Conservation (phyloP, 2,888 invertebrate genomes). For the Synergus gifuensis region DNA sequence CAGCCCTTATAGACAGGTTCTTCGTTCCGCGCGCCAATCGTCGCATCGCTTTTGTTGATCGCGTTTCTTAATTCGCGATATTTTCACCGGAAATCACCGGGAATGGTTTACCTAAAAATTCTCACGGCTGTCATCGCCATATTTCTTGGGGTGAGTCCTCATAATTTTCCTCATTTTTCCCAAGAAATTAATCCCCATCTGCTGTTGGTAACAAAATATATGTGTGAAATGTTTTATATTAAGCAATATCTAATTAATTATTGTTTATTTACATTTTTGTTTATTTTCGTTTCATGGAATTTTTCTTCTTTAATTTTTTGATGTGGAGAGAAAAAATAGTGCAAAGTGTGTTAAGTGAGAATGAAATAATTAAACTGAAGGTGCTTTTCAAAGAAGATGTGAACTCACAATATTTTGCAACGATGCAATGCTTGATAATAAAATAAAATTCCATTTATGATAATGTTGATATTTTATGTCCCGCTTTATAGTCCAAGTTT, state of each 20-base stretch:
- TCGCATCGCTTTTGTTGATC: slow-evolving; percentile 48
- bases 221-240: background rate
- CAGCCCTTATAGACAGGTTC: slow-evolving; percentile 58
- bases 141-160: slow-evolving; percentile 18
- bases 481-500: too few relatives aligned
- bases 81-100: background rate
- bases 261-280: too few relatives aligned
- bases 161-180: background rate
- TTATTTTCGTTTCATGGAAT: background rate
- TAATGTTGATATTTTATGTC: too few relatives aligned
- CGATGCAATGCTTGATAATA: too few relatives aligned
- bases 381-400: background rate
- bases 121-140: background rate
- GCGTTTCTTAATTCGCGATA: slow-evolving; percentile 32
- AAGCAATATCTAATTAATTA: too few relatives aligned
- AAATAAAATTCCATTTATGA: too few relatives aligned
- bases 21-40: slow-evolving; percentile 56
- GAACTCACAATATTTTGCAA: too few relatives aligned
- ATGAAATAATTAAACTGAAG: too few relatives aligned
- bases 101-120: slow-evolving; percentile 22
- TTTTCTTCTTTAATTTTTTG: background rate
- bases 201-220: background rate
- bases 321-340: background rate
- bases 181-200: background rate
- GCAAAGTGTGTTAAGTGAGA: background rate